Base-by-base conservation (phyloP, 2,888 invertebrate species). In the Trichopoda pennipes region DNA sequence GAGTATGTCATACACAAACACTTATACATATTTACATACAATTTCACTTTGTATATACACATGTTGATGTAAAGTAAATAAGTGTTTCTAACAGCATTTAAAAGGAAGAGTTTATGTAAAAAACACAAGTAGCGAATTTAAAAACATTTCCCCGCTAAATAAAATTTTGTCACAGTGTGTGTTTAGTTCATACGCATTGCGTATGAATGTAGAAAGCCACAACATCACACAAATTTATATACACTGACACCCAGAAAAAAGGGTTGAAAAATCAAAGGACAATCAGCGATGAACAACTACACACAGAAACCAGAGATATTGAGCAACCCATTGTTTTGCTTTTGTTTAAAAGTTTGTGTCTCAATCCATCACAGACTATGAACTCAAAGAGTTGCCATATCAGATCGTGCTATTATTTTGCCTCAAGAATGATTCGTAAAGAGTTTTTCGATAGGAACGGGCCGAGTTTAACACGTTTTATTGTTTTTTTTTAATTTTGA, bases 221-320 rank as follows among this genome's bases (percentile, higher is more conserved):
- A 55, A 66, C 68, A 6, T 66, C 28, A 55, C 56, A 70, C 23
- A 53, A 47, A 21, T 19, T 44, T 64, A 21, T 16, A 21, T n/a
- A 16, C 9, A 74, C 38, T 8, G 8, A 28, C 38, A 19, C 17
- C 23, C 9, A 23, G 16, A 60, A 73, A 81, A 84, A 82, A 79
- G 82, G 82, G 79, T 82, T 79, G 79, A 84, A 80, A 83, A 83
- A 84, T 83, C 81, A 55, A 53, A 61, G 60, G 53, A 77, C 77
- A 32, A n/a, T 4, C 7, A 28, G 3, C 44, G 49, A 81, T 23
- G 38, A 28, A 47, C 12, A 72, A 64, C 55, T 73, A 38, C 49
- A 56, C 49, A 56, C 21, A 21, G 2, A 66, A 58, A 69, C 56
- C 56, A 38, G 17, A 68, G 68, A 80, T 56, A 68, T 51, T 35